A percentile compares a stretch with the other conserved stretches of the same genome.
These are phyloP conservation scores for Agrotis segetum DNA, from an alignment of 2,888 invertebrate species.

Conservation along the genomic window DNA sequence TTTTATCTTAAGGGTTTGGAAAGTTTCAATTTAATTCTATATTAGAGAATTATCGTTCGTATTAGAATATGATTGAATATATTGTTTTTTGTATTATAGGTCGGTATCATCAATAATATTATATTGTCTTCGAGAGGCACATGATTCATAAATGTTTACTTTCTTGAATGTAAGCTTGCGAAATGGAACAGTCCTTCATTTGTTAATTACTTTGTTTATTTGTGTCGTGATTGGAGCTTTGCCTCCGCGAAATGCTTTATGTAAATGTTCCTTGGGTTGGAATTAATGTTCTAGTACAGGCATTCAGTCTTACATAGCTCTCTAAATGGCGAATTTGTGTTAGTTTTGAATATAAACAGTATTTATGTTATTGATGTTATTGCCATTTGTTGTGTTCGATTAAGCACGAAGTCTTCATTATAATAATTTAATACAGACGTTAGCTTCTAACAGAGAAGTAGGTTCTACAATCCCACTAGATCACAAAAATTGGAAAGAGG, in stretches of 20 bases:
- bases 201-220: slow-evolving; percentile 17
- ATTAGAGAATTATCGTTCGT: background rate
- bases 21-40: background rate
- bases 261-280: slow-evolving; percentile 16
- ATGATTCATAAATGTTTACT: slow-evolving; percentile 6
- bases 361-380: slow-evolving; percentile 17
- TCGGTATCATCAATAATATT: too few species aligned
- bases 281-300: slow-evolving; percentile 6
- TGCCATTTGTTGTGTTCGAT: slow-evolving; percentile 8
- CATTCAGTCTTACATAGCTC: background rate
- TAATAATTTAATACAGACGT: background rate
- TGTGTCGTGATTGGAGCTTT: slow-evolving; percentile 15
- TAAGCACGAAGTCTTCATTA: slow-evolving; percentile 3
- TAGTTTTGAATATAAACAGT: slow-evolving; percentile 1
- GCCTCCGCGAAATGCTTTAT: slow-evolving; percentile 50
- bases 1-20: background rate
- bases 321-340: slow-evolving; percentile 36
- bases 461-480: too few species aligned
- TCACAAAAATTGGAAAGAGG: too few species aligned
- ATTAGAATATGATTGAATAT: background rate
- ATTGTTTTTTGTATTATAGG: too few species aligned
- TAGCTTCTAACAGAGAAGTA: background rate
- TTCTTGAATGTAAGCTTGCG: slow-evolving; percentile 45
- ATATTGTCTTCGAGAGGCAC: background rate
- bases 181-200: slow-evolving; percentile 18